Evolutionary conservation across 2,888 invertebrate genomes (phyloP).

Genomic region (Dasypogon diadema): DNA sequence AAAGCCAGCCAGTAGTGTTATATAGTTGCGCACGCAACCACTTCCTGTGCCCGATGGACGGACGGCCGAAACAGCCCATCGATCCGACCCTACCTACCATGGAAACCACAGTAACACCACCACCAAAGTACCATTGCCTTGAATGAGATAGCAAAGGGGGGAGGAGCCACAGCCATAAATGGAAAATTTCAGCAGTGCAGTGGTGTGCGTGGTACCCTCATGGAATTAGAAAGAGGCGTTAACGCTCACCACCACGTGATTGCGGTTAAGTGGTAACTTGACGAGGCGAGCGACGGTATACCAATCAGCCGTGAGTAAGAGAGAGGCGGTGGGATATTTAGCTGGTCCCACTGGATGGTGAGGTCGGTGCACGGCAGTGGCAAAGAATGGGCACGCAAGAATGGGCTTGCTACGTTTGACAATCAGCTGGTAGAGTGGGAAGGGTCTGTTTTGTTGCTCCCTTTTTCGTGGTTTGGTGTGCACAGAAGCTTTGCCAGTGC

Average conservation of each 20-base stretch:
- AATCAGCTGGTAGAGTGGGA: constrained; percentile 57
- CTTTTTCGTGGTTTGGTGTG: constrained; percentile 11
- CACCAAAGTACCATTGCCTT: background rate
- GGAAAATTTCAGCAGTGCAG: background rate
- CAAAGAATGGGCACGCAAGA: background rate
- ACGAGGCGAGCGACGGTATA: background rate
- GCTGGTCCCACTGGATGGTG: background rate
- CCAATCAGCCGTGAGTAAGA: constrained; percentile 23
- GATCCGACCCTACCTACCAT: constrained; percentile 36
- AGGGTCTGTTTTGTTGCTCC: constrained; percentile 17
- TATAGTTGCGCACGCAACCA: constrained; percentile 46
- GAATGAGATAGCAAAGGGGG: background rate
- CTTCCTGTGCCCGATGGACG: constrained; percentile 14
- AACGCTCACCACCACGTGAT: constrained; percentile 15
- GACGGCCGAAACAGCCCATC: constrained; percentile 31
- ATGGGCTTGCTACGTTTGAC: background rate
- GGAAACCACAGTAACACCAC: constrained; percentile 49
- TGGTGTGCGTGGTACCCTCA: background rate
- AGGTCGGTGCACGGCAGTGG: too few species aligned
- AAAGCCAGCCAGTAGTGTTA: background rate
- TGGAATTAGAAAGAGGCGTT: constrained; percentile 1
- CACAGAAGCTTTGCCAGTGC: too few species aligned
- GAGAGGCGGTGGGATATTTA: background rate
- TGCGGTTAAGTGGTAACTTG: constrained; percentile 5
- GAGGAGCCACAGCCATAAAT: constrained; percentile 10